Percentiles rank a stretch among this genome's conserved stretches.
These are phyloP conservation scores for Pipistrellus pipistrellus DNA, from an alignment of 2,797 vertebrate species.

Conservation along the genomic window DNA sequence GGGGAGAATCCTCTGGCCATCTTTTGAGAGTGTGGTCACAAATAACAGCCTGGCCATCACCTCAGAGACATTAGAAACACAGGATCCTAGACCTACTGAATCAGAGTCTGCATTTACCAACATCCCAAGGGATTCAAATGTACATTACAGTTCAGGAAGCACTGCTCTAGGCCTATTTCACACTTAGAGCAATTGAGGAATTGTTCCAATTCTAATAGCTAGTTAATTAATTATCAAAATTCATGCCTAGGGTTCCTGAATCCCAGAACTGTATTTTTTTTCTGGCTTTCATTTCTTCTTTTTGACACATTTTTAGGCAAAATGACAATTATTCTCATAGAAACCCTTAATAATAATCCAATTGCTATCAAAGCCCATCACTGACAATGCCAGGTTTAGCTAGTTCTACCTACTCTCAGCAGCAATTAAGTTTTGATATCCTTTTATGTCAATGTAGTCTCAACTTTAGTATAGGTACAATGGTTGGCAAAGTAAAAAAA, in stretches of 20 bases:
- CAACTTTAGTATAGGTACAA: not conserved
- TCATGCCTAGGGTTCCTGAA: not conserved
- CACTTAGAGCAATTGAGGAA: not conserved
- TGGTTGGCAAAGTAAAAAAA: not conserved
- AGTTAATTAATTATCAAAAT: not conserved
- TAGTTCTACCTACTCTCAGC: not conserved
- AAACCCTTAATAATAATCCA: not conserved
- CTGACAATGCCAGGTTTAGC: not conserved
- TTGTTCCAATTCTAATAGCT: not conserved
- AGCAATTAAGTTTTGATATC: not conserved
- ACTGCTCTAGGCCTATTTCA: not conserved
- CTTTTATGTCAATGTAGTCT: not conserved
- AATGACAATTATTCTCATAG: not conserved
- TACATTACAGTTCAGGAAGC: not conserved
- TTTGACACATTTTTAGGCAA: not conserved
- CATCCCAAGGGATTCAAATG: not conserved
- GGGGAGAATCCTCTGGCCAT: not conserved
- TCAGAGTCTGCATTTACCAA: not conserved
- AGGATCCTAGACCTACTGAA: not conserved
- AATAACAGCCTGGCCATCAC: not conserved
- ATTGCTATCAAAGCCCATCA: not conserved
- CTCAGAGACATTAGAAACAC: not conserved
- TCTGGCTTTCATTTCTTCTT: not conserved
- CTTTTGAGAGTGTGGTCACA: not conserved
- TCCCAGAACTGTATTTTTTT: not conserved